These are phyloP conservation scores for Frankliniella fusca DNA, from an alignment of 2,888 invertebrate genomes.

Conservation along the genomic window DNA sequence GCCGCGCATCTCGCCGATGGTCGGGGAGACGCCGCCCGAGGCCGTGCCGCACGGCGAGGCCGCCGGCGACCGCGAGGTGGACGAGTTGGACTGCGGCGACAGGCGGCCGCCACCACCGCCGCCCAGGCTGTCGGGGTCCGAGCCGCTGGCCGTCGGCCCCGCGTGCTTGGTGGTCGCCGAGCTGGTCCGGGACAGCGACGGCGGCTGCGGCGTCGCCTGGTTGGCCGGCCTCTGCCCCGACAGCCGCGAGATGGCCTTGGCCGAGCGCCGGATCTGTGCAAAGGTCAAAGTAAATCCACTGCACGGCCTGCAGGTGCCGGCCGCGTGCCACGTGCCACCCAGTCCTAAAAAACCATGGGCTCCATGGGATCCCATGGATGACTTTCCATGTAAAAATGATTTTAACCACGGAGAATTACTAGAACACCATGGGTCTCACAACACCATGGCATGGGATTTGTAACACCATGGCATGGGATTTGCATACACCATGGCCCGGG, in stretches of 20 bases:
- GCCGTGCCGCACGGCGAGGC: slow-evolving; percentile 12
- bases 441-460: no score
- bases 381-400: no score
- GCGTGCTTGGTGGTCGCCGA: neutral
- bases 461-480: no score
- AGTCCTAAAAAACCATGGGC: no score
- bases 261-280: neutral
- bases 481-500: no score
- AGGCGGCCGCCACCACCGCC: neutral
- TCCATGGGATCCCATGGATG: no score
- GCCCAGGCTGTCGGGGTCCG: neutral
- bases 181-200: neutral
- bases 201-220: neutral
- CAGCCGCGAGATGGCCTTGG: slow-evolving; percentile 11
- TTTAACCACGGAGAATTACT: no score
- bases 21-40: slow-evolving; percentile 3
- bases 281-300: no score
- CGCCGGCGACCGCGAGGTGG: neutral
- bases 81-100: slow-evolving; percentile 3
- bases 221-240: neutral
- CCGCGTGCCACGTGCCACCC: no score
- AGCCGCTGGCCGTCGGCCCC: neutral
- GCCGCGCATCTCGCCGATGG: neutral
- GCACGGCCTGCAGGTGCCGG: no score
- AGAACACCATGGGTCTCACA: no score